Base-by-base conservation (phyloP, 35 echinoderm and acorn worm species). In the Heliocidaris erythrogramma region DNA sequence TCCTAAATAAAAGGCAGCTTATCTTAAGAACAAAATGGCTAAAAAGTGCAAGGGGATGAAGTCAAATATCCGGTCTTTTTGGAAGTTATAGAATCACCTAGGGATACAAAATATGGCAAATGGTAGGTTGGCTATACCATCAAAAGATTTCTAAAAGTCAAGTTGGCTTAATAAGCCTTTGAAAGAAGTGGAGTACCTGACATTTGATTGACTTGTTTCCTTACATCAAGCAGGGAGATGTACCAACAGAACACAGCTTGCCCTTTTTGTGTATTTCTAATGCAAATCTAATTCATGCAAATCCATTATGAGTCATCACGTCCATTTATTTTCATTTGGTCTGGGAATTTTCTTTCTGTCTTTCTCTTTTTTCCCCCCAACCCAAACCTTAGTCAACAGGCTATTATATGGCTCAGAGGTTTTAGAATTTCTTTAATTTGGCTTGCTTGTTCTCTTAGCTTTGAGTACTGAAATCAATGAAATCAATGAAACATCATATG, bases 201-300 rank as follows among this genome's bases (percentile, higher is more conserved):
- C 65, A 78, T 24, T 78, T 24, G 7, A 78, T 78, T 21, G 21
- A 27, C 65, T 78, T 78, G 27, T 78, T 78, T 78, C 27, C 65
- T 5, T 3, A 42, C 35, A 42, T 3, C 35, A 42, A 42, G 1
- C 35, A 42, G 3, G 35, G 35, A 42, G 35, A 42, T 42, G 35
- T 42, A 42, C 35, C 35, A 42, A 42, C 35, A 42, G 3, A 27
- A 18, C 65, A 78, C 65, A 78, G 65, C 27, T 21, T 78, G 65
- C 65, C 18, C 27, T 78, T 24, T 78, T 78, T 78, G 65, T 78
- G 65, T 78, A 78, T 78, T 78, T 24, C 65, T 78, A 78, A 78
- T 78, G 65, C 27, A 78, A 78, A 78, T 78, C 65, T 78, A 78
- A 78, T 78, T 78, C 65, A 78, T 78, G 65, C 65, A 78, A 78